These are phyloP conservation scores for Eilema caniola DNA, from an alignment of 2,888 invertebrate genomes.

Conservation along the genomic window DNA sequence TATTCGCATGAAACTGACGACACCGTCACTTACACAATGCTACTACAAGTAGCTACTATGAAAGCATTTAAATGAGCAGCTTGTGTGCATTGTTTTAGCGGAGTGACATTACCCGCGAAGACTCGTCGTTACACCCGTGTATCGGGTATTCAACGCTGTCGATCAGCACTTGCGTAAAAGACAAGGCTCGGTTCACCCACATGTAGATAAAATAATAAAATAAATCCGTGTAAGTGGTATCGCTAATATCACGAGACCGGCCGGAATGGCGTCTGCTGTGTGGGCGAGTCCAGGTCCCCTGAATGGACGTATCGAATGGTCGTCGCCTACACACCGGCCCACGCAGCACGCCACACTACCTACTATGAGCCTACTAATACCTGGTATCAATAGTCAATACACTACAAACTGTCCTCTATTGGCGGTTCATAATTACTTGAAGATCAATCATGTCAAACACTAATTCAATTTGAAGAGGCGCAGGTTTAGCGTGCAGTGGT, in stretches of 20 bases:
- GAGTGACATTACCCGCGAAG: constrained; percentile 30
- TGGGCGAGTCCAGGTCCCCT: constrained; percentile 72
- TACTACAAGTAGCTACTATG: constrained; percentile 56
- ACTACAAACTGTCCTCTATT: constrained; percentile 50
- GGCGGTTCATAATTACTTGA: constrained; percentile 63
- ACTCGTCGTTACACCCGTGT: constrained; percentile 37
- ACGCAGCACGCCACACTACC: constrained; percentile 45
- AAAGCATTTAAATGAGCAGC: constrained; percentile 56
- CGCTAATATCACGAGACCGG: constrained; percentile 70
- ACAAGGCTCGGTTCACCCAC: constrained; percentile 52
- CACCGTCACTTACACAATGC: constrained; percentile 62
- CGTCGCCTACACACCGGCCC: constrained; percentile 65
- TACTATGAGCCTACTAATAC: constrained; percentile 48
- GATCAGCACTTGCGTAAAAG: constrained; percentile 49
- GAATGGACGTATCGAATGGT: constrained; percentile 75
- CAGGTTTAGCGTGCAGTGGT: constrained; percentile 37
- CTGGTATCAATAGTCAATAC: constrained; percentile 46
- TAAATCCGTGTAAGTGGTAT: constrained; percentile 63
- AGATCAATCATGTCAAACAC: constrained; percentile 60
- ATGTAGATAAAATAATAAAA: constrained; percentile 52
- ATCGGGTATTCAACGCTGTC: constrained; percentile 37
- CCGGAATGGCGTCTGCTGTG: constrained; percentile 60
- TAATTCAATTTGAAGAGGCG: constrained; percentile 61
- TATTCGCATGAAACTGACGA: constrained; percentile 69
- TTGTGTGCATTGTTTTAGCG: constrained; percentile 52